Evolutionary conservation across 2,113 vertebrate species (phyloP), one percentile per base, ranked within the genome.

Genomic region (Semicossyphus pulcher): DNA sequence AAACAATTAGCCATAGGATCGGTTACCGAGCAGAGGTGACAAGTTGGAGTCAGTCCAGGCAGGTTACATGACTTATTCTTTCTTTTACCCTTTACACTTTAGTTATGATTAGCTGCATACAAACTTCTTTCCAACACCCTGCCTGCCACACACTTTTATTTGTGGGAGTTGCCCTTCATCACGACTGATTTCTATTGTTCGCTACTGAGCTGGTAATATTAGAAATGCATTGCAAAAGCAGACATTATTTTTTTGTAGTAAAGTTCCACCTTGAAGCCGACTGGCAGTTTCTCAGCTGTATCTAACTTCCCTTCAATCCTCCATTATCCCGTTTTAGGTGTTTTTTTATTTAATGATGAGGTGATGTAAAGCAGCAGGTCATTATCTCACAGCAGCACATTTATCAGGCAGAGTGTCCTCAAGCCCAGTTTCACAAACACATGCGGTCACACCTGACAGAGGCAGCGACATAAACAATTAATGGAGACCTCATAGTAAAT

Each of bases 401-500:
- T 26, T 25, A 8, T 18, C 29, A 60, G 29, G 10, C 59, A 41
- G n/a, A 18, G 32, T 36, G 44, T 66, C 54, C 0, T 9, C 34
- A 12, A 31, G 7, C 4, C 3, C 25, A 31, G 64, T 64, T 71
- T 25, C 21, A 54, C 15, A 26, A 83, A 65, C 4, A 34, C 44
- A 21, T 34, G 39, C 14, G 57, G 25, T 67, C 41, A 49, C 69
- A 75, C 34, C 61, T 41, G 53, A 57, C 12, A 69, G 84, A 57
- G 63, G 63, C 20, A 56, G 49, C n/a, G 0, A 2, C 31, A 1
- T 89, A 32, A 90, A 86, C 87, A 21, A 81, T 87, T 4, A 5
- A 92, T 77, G 68, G 79, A 48, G 54, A 63, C 51, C 72, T 79
- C 60, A 78, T 79, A 56, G 86, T 84, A 86, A 88, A 89, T 86